Percentiles rank a stretch among this genome's conserved stretches.
These are phyloP conservation scores for Botia kubotai DNA, from an alignment of 2,797 vertebrate species.

Conservation along the genomic window DNA sequence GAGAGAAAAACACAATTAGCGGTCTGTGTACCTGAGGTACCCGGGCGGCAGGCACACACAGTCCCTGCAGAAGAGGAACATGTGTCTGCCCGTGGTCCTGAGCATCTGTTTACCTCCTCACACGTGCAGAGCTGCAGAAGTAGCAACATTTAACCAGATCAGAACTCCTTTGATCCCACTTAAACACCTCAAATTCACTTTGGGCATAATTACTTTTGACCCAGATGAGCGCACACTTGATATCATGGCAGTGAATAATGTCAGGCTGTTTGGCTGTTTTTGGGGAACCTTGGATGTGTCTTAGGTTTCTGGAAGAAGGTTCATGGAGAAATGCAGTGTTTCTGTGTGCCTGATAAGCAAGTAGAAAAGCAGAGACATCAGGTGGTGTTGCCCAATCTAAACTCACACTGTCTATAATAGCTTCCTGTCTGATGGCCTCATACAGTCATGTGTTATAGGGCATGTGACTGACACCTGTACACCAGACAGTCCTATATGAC, in stretches of 20 bases:
- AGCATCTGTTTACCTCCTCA: conserved; percentile 50
- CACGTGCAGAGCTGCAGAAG: conserved; percentile 22
- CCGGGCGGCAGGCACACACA: conserved; percentile 10
- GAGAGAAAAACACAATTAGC: conserved; percentile 55
- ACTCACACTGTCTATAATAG: no score
- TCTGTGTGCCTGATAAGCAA: no score
- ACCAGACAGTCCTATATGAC: not conserved
- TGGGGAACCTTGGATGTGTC: conserved; percentile 6
- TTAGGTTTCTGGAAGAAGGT: conserved; percentile 20
- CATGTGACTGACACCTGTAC: not conserved
- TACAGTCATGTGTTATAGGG: not conserved
- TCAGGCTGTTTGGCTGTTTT: conserved; percentile 36
- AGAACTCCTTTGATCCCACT: conserved; percentile 14
- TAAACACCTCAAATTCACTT: conserved; percentile 37
- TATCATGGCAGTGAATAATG: conserved; percentile 17
- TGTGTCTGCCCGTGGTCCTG: conserved; percentile 47
- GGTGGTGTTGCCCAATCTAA: not conserved
- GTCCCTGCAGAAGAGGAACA: conserved; percentile 50
- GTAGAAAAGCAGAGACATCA: not conserved
- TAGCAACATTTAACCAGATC: conserved; percentile 46
- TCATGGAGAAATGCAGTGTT: not conserved
- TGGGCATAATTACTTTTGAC: conserved; percentile 42
- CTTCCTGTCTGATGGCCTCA: no score
- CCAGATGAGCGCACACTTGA: conserved; percentile 30
- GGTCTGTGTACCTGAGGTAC: conserved; percentile 10